A percentile compares a stretch with the other conserved stretches of the same genome.
These are phyloP conservation scores for Okamejei kenojei DNA, from an alignment of 2,797 vertebrate species.

Conservation along the genomic window DNA sequence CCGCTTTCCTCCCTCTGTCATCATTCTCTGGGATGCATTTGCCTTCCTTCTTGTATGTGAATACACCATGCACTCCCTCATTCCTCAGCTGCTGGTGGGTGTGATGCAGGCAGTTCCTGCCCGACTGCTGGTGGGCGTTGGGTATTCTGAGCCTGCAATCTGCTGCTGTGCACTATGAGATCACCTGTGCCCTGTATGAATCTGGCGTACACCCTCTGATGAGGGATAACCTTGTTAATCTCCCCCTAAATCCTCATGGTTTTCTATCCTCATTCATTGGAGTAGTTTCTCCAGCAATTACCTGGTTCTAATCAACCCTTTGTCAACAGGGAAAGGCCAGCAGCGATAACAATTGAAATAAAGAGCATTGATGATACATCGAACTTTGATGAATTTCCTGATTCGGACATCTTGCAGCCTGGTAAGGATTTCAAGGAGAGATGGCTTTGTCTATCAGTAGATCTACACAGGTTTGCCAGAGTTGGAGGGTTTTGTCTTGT, in stretches of 20 bases:
- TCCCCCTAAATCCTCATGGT: background rate
- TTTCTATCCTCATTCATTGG: background rate
- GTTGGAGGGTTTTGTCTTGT: background rate
- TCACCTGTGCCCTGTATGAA: background rate
- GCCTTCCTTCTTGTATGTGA: background rate
- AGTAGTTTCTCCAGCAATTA: background rate
- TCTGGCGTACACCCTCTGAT: background rate
- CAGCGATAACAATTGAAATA: conserved; percentile 92
- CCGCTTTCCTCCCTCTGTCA: background rate
- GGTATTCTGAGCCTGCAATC: background rate
- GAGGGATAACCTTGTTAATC: background rate
- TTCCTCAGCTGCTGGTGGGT: background rate
- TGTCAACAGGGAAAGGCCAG: conserved; percentile 80
- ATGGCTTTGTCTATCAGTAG: background rate
- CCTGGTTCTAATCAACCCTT: conserved; percentile 35
- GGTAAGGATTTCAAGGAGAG: conserved; percentile 54
- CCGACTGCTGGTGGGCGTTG: background rate
- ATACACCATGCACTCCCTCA: background rate
- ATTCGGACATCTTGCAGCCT: conserved; percentile 94
- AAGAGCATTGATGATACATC: conserved; percentile 99
- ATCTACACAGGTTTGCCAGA: no score
- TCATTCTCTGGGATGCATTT: background rate
- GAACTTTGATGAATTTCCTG: conserved; percentile 95
- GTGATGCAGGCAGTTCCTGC: background rate
- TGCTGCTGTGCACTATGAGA: background rate